phyloP scores from a whole-genome alignment of 2,797 vertebrate genomes.

The Bovichtus variegatus region DNA sequence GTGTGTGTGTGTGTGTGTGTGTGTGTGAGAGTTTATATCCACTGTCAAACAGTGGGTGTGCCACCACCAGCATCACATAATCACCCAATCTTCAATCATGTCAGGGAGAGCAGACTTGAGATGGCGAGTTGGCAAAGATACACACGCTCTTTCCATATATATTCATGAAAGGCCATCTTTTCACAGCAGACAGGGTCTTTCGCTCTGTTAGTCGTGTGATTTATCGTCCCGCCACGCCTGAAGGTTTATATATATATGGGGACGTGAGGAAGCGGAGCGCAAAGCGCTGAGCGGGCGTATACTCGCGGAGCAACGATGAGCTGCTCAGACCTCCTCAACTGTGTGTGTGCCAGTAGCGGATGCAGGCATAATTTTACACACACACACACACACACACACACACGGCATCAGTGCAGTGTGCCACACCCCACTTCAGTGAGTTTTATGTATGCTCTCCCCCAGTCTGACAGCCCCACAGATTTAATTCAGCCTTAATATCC shows the following conservation, averaged over 20 bases:
- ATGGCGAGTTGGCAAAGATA: slow-evolving; percentile 53
- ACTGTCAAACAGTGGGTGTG: slow-evolving; percentile 47
- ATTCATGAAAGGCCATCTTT: slow-evolving; percentile 75
- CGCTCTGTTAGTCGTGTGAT: slow-evolving; percentile 69
- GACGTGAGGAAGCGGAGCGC: slow-evolving; percentile 3
- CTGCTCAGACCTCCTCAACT: slow-evolving; percentile 17
- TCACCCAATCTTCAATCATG: slow-evolving; percentile 60
- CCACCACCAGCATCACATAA: slow-evolving; percentile 34
- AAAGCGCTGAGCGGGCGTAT: slow-evolving; percentile 45
- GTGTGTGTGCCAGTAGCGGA: slow-evolving; percentile 6
- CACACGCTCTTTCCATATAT: slow-evolving; percentile 62
- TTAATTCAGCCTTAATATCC: slow-evolving; percentile 52
- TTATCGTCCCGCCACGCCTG: slow-evolving; percentile 61
- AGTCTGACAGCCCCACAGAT: slow-evolving; percentile 51
- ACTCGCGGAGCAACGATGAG: slow-evolving; percentile 32
- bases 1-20: slow-evolving; percentile 15
- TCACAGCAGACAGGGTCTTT: slow-evolving; percentile 55
- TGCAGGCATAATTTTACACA: not conserved
- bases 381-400: slow-evolving; percentile 15
- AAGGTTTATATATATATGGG: slow-evolving; percentile 53
- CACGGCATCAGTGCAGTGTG: slow-evolving; percentile 10
- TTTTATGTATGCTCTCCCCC: slow-evolving; percentile 42
- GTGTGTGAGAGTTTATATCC: slow-evolving; percentile 12
- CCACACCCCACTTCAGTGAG: slow-evolving; percentile 47
- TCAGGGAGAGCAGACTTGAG: slow-evolving; percentile 43